Evolutionary conservation across 2,888 invertebrate species (phyloP), one percentile per base, ranked within the genome.

Genomic region (Pseudococcus longispinus): DNA sequence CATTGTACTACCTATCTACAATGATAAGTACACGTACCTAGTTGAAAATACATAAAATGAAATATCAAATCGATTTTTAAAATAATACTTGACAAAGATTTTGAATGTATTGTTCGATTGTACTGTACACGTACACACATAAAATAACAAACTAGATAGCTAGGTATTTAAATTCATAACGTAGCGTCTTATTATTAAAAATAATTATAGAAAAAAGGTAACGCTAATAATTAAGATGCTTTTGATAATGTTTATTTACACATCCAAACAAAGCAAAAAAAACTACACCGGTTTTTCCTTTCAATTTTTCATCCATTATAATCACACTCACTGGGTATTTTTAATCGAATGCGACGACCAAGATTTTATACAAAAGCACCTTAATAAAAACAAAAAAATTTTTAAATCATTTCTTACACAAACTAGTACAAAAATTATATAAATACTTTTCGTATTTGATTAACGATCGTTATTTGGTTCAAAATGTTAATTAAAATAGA

Each of bases 121-220:
- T 65, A 65, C 65, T 26, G 26, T 65, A 65, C 65, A 65, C 29
- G 1, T 70, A 70, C 70, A 70, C 70, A 70, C 70, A 29, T 70
- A 70, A 29, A 70, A 70, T 70, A 70, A 70, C 70, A 70, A 70
- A 70, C 29, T 70, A 70, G 29, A 70, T 29, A 29, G 13, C 26
- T 65, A 70, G 29, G 3, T 70, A n/a, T n/a, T n/a, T n/a, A 15
- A 70, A 29, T 18, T 29, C 29, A 70, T 70, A 32, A 70, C 70
- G 29, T 70, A 70, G 70, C 70, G 29, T 29, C 29, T 70, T 70
- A 70, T 32, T 23, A n/a, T 5, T 15, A 37, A 80, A 37, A 80
- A 80, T 80, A 80, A 80, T 80, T 42, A 80, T 80, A 80, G 42
- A 42, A 80, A 80, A 80, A 80, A 80, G 77, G 77, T 80, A 80